phyloP scores from a whole-genome alignment of 2,888 invertebrate species.

The Theodoxus fluviatilis region DNA sequence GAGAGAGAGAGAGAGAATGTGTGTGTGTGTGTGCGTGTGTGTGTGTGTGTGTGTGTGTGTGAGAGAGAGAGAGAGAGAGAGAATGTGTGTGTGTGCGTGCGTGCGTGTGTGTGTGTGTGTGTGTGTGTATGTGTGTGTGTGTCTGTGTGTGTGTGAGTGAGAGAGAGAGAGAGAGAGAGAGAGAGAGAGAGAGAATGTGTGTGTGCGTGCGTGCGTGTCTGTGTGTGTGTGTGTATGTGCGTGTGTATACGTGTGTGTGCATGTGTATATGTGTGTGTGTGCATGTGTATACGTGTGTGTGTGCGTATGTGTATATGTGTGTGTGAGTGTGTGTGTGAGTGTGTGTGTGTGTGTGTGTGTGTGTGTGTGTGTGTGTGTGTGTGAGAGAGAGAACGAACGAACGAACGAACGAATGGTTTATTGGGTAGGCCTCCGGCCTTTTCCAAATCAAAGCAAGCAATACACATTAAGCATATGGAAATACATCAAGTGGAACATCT shows the following conservation, averaged over 20 bases:
- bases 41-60: constrained; percentile 5
- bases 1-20: background rate
- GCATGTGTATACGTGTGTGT: background rate
- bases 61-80: background rate
- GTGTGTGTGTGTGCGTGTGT: constrained; percentile 2
- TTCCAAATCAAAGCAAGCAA: too few species aligned
- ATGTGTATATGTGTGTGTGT: background rate
- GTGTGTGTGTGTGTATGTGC: constrained; percentile 3
- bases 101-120: constrained; percentile 2
- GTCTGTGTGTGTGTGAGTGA: background rate
- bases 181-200: constrained; percentile 19
- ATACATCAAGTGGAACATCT: too few species aligned
- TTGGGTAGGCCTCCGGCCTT: too few species aligned
- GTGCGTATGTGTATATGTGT: constrained; percentile 19
- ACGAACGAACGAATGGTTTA: too few species aligned
- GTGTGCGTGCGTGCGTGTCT: background rate
- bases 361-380: constrained; percentile 12
- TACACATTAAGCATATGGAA: too few species aligned
- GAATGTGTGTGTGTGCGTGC: constrained; percentile 1
- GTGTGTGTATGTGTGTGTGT: background rate
- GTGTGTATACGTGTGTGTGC: background rate
- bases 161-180: constrained; percentile 21
- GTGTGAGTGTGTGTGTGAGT: constrained; percentile 16
- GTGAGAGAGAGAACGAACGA: too few species aligned
- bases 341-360: constrained; percentile 15